Conservation (phyloP, 2,888 invertebrate genomes). For the Polyommatus icarus region DNA sequence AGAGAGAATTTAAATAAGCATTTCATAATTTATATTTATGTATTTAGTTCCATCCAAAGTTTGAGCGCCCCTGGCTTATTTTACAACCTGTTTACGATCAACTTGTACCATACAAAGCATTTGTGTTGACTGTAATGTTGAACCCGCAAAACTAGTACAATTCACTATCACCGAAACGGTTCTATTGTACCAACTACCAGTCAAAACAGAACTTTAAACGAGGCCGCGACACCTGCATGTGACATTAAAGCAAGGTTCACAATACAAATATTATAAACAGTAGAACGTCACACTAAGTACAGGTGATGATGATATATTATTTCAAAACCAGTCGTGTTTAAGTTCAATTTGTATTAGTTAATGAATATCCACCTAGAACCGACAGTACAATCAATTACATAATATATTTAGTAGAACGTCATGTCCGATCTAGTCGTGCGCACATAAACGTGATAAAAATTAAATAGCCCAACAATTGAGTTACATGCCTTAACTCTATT, state of each 20-base stretch:
- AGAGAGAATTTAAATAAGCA: too few species aligned
- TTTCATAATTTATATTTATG: too few species aligned
- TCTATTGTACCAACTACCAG: neutral
- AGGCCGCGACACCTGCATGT: conserved; percentile 51
- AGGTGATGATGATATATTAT: too few species aligned
- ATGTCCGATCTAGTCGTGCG: too few species aligned
- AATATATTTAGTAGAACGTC: neutral
- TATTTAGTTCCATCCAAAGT: neutral
- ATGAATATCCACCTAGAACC: too few species aligned
- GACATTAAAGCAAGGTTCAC: conserved; percentile 51
- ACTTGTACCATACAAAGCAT: neutral
- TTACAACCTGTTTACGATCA: neutral
- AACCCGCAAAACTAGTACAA: conserved; percentile 12
- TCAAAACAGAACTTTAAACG: conserved; percentile 37
- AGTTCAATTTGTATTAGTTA: too few species aligned
- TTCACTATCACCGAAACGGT: conserved; percentile 12
- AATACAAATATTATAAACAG: neutral
- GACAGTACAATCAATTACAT: too few species aligned
- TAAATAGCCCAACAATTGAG: too few species aligned
- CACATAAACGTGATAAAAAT: too few species aligned
- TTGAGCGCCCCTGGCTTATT: neutral
- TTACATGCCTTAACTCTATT: too few species aligned
- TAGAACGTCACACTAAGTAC: neutral
- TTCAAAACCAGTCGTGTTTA: too few species aligned
- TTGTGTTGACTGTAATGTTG: conserved; percentile 27